phyloP scores from a whole-genome alignment of 2,888 invertebrate species.

The Meganola albula region DNA sequence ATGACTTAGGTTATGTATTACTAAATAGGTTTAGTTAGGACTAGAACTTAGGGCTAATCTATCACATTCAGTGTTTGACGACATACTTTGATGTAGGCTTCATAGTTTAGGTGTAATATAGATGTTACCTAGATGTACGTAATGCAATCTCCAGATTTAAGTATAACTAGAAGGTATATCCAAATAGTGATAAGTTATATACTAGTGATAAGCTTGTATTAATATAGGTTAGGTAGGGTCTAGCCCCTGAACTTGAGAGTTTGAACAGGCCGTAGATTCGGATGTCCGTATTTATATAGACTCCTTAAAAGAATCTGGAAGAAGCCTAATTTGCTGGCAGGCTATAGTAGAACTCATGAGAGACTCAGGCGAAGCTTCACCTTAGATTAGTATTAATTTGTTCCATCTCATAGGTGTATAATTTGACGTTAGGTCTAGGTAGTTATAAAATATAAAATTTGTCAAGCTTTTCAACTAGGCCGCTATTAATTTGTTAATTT shows the following conservation, averaged over 20 bases:
- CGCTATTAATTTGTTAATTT: slow-evolving; percentile 22
- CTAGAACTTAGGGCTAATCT: slow-evolving; percentile 21
- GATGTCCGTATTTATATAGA: slow-evolving; percentile 23
- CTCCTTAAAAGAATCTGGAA: slow-evolving; percentile 36
- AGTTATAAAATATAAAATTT: too few species aligned
- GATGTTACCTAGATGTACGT: slow-evolving; percentile 10
- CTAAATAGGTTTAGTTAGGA: slow-evolving; percentile 14
- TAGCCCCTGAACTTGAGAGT: slow-evolving; percentile 29
- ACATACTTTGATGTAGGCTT: slow-evolving; percentile 20
- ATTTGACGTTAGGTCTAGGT: too few species aligned
- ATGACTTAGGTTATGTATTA: slow-evolving; percentile 32
- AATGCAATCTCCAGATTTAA: slow-evolving; percentile 11
- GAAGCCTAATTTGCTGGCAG: slow-evolving; percentile 45
- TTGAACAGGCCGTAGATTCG: slow-evolving; percentile 38
- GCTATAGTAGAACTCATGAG: slow-evolving; percentile 30
- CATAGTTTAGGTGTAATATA: slow-evolving; percentile 8
- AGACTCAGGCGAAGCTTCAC: slow-evolving; percentile 27
- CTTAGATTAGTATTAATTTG: too few species aligned
- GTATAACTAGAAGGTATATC: slow-evolving; percentile 11
- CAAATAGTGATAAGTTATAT: slow-evolving; percentile 16
- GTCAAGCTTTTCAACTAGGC: slow-evolving; percentile 16
- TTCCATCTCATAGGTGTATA: too few species aligned
- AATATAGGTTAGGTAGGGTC: slow-evolving; percentile 16
- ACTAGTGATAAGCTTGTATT: slow-evolving; percentile 10
- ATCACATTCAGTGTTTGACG: slow-evolving; percentile 36